Evolutionary conservation across 2,888 invertebrate species (phyloP), one percentile per base, ranked within the genome.

Genomic region (Apamea monoglypha): DNA sequence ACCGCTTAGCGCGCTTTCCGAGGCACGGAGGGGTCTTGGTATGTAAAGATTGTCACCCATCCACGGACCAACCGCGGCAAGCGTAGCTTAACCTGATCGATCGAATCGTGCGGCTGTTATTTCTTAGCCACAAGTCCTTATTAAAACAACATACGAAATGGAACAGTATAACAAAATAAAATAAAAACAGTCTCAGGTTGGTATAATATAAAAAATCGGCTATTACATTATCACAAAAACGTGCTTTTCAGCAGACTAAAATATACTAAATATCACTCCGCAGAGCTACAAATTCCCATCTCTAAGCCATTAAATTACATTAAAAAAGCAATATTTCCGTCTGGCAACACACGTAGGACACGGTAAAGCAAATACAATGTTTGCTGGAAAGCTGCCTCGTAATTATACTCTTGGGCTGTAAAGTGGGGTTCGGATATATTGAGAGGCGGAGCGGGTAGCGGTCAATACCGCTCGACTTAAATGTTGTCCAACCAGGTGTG

Each of bases 341-440:
- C 80, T 84, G 71, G 74, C 71, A 84, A 77, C 85, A 80, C 84
- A 75, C 81, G 69, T 75, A 76, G 71, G 76, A 80, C 76, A 61
- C 61, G 86, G 91, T 93, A 94, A 94, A 93, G 94, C 92, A 92
- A 94, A 94, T 93, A 92, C 93, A 89, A 91, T 93, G 94, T 94
- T 90, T 91, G 89, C 91, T 83, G 90, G 88, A 92, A 93, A 93
- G 92, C 92, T 91, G 84, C 86, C 84, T 80, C 85, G 92, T 94
- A 94, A 95, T 95, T 95, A 94, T 91, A 83, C 95, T 93, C 95
- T 93, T 90, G 94, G 93, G 94, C 82, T 71, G 72, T 70, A 56
- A 81, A 81, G 73, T 76, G 63, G 36, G 81, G 66, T 29, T 3
- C 0, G 66, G 47, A 0, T 21, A 59, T 59, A 14, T 61, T 86